Evolutionary conservation across 2,113 vertebrate genomes (phyloP).

Genomic region (Cryptomyrus ogoouensis): DNA sequence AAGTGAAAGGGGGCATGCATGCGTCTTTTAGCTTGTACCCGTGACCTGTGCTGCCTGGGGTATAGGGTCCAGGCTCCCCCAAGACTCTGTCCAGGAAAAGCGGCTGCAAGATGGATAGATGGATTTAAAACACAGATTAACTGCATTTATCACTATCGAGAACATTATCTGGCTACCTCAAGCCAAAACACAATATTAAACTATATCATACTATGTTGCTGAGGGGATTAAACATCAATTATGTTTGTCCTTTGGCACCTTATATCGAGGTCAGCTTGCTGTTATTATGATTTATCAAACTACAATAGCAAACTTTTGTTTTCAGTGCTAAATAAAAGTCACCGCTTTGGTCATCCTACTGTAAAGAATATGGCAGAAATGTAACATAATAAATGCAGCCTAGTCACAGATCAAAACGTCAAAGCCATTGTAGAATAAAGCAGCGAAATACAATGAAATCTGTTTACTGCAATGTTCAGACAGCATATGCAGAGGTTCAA

Average conservation of each 20-base stretch:
- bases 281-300: neutral
- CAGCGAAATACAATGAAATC: neutral
- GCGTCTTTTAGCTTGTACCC: neutral
- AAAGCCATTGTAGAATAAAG: neutral
- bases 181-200: neutral
- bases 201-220: neutral
- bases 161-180: neutral
- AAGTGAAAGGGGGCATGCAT: neutral
- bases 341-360: neutral
- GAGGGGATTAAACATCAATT: neutral
- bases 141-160: neutral
- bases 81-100: neutral
- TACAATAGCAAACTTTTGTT: neutral
- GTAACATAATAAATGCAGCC: neutral
- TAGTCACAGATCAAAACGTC: neutral
- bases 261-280: neutral
- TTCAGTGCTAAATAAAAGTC: neutral
- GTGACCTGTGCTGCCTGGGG: neutral
- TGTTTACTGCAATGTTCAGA: neutral
- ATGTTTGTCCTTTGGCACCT: neutral
- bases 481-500: neutral
- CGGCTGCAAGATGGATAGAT: neutral
- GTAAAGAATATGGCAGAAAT: neutral
- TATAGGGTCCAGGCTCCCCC: neutral
- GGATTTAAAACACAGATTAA: neutral